These are phyloP conservation scores for Sesia bembeciformis DNA, from an alignment of 2,888 invertebrate species.

Conservation along the genomic window DNA sequence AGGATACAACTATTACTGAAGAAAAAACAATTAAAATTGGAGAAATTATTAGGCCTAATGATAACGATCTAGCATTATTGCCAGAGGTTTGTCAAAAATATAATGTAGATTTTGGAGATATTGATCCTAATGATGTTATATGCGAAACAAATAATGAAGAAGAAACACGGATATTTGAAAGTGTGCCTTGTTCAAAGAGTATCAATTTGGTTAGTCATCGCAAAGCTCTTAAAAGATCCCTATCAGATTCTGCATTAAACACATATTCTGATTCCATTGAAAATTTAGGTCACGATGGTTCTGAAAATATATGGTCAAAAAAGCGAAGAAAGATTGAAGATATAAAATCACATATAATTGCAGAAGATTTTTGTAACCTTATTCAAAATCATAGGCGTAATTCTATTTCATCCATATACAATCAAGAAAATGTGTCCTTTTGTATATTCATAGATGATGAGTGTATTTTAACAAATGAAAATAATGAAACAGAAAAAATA, in stretches of 20 bases:
- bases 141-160: background rate
- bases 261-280: slow-evolving; percentile 18
- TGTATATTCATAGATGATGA: slow-evolving; percentile 59
- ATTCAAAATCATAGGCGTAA: slow-evolving; percentile 52
- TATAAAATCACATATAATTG: slow-evolving; percentile 22
- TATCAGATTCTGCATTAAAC: slow-evolving; percentile 54
- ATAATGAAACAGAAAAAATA: slow-evolving; percentile 36
- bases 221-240: slow-evolving; percentile 43
- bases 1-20: background rate
- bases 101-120: no score
- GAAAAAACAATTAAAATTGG: background rate
- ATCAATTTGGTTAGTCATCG: slow-evolving; percentile 3
- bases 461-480: slow-evolving; percentile 50
- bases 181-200: no score
- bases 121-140: background rate
- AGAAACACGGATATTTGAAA: background rate
- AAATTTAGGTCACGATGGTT: slow-evolving; percentile 16
- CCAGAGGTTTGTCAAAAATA: background rate
- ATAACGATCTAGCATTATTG: background rate
- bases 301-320: slow-evolving; percentile 19
- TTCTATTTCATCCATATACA: slow-evolving; percentile 50
- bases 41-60: background rate
- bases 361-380: slow-evolving; percentile 34
- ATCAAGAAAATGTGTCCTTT: slow-evolving; percentile 53
- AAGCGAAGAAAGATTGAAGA: slow-evolving; percentile 39